These are phyloP conservation scores for Andrena camellia DNA, from an alignment of 2,888 invertebrate genomes.

Conservation along the genomic window DNA sequence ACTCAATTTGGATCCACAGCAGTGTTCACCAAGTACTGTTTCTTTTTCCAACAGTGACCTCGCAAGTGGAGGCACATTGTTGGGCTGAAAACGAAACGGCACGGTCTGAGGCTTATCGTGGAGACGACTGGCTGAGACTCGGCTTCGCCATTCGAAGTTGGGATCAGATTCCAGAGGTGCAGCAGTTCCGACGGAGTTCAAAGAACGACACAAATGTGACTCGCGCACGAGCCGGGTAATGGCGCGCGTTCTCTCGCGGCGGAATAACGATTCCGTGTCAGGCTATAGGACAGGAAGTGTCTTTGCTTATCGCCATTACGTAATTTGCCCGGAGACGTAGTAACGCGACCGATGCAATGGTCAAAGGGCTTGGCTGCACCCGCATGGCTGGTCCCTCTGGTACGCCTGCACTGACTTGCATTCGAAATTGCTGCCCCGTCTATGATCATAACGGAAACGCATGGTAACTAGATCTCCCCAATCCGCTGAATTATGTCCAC, in stretches of 20 bases:
- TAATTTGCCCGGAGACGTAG: constrained; percentile 35
- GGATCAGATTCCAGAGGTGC: constrained; percentile 34
- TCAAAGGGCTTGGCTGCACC: constrained; percentile 40
- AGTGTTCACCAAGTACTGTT: not conserved
- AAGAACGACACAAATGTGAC: constrained; percentile 24
- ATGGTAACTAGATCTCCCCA: constrained; percentile 5
- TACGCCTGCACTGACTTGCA: constrained; percentile 40
- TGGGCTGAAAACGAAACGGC: not conserved
- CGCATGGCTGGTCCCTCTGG: constrained; percentile 28
- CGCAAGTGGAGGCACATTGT: not conserved
- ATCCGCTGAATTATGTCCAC: constrained; percentile 7
- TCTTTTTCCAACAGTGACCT: not conserved
- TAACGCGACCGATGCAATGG: constrained; percentile 24
- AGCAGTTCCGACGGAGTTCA: constrained; percentile 19
- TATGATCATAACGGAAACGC: constrained; percentile 25
- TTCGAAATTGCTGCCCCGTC: constrained; percentile 37
- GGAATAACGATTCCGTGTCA: constrained; percentile 34
- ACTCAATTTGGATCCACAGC: no score
- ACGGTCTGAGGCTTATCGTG: not conserved
- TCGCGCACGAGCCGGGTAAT: constrained; percentile 29
- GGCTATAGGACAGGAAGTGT: constrained; percentile 17
- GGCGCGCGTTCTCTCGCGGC: constrained; percentile 3
- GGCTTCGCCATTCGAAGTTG: constrained; percentile 27
- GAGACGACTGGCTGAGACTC: not conserved
- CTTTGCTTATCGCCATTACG: constrained; percentile 51